Evolutionary conservation across 2,888 invertebrate genomes (phyloP), one percentile per base, ranked within the genome.

Genomic region (Kuschelorhynchus macadamiae): DNA sequence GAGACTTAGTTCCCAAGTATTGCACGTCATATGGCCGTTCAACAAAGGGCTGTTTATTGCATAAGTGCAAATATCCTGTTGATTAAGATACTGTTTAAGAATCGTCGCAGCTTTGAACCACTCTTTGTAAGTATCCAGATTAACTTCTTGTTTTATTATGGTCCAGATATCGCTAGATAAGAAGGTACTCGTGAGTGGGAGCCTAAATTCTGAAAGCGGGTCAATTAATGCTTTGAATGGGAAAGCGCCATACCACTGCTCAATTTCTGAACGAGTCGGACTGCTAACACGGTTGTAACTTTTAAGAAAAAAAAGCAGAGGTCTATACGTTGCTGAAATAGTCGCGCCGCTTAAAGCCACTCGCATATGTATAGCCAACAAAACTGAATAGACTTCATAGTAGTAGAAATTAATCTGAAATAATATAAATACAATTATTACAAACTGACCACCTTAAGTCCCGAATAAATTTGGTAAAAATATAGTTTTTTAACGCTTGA

Each of bases 351-450:
- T 47, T 17, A 36, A 72, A 71, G 64, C 57, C 2, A 61, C 21
- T 1, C 60, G 56, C 7, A 42, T 60, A 30, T 81, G 62, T 9
- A 85, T 77, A 47, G 83, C 80, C 65, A 85, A 75, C 42, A 87
- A 81, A 14, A 84, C 83, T 18, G 83, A 75, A 71, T 85, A 86
- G 2, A 86, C 83, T 80, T 87, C 87, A 67, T 87, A 87, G 70
- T 87, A 80, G 75, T 87, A 87, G 70, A 84, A 84, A 75, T 86
- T 86, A 0, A 86, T 79, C 85, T 85, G 74, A 61, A 73, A 44
- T 21, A 11, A 53, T 7, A 30, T 30, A 7, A 30, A 4, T 30
- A 30, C 4, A 30, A 30, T n/a, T n/a, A n/a, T n/a, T n/a, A n/a
- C n/a, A n/a, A n/a, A n/a, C n/a, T n/a, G n/a, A n/a, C n/a, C n/a